Conservation (phyloP, 1,140 invertebrate species). For the Drosophila auraria region DNA sequence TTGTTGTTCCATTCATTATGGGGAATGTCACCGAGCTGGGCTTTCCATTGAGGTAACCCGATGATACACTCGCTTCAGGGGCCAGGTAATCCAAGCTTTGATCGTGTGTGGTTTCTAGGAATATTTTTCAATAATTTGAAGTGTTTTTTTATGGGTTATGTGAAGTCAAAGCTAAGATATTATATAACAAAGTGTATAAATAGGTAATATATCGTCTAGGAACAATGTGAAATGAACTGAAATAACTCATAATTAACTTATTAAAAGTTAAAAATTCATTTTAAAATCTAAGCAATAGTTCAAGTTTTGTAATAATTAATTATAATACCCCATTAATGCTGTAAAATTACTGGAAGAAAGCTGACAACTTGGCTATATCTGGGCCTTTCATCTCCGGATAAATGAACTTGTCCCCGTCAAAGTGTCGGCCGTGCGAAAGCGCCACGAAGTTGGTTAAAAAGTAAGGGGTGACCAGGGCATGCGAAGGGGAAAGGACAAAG, state of each 20-base stretch:
- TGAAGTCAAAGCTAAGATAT: not conserved
- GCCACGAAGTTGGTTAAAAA: constrained; percentile 35
- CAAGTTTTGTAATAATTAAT: no score
- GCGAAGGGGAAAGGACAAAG: not conserved
- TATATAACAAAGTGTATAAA: not conserved
- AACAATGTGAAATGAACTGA: not conserved
- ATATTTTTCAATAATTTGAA: not conserved
- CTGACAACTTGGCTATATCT: constrained; percentile 18
- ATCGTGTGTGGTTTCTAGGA: constrained; percentile 22
- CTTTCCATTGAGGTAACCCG: constrained; percentile 23
- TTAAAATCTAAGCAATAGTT: no score
- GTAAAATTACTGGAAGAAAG: not conserved
- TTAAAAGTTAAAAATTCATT: no score
- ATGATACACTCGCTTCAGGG: constrained; percentile 5
- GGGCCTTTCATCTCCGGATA: constrained; percentile 26
- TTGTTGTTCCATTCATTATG: constrained; percentile 1
- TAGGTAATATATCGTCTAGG: no score
- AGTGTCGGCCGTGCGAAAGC: constrained; percentile 65
- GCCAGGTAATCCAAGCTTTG: constrained; percentile 10
- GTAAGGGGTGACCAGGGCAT: constrained; percentile 9
- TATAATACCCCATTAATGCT: not conserved
- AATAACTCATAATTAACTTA: no score
- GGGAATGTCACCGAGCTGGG: constrained; percentile 13
- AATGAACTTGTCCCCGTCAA: constrained; percentile 78
- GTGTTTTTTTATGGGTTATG: not conserved